These are phyloP conservation scores for Synergus japonicus DNA, from an alignment of 2,888 invertebrate genomes.

Conservation along the genomic window DNA sequence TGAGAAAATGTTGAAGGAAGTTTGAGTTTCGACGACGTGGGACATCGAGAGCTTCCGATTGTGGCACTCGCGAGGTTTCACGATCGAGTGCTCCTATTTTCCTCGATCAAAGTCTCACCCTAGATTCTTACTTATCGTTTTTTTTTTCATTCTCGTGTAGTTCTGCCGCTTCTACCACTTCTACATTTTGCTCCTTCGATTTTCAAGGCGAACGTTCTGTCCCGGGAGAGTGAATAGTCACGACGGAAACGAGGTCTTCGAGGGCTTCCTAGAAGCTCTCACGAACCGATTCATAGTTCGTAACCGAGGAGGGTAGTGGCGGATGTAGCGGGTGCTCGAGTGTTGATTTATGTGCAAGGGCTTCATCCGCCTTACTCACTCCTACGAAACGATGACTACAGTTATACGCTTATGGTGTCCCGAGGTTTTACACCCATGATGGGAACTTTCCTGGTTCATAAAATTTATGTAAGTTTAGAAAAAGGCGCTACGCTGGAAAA, in stretches of 20 bases:
- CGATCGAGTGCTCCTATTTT: constrained; percentile 70
- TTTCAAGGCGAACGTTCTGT: constrained; percentile 25
- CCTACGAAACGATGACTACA: constrained; percentile 14
- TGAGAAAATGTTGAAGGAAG: constrained; percentile 40
- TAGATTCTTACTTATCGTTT: constrained; percentile 49
- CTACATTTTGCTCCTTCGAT: constrained; percentile 38
- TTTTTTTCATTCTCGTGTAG: constrained; percentile 40
- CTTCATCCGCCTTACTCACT: constrained; percentile 32
- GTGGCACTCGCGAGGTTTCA: constrained; percentile 68
- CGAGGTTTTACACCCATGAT: constrained; percentile 11
- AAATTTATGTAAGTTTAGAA: constrained; percentile 25
- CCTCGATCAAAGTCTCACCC: constrained; percentile 68
- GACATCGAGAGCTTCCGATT: constrained; percentile 73
- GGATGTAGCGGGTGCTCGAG: constrained; percentile 26
- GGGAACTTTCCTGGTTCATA: constrained; percentile 18
- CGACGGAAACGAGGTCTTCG: constrained; percentile 53
- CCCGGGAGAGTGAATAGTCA: constrained; percentile 46
- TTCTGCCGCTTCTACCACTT: constrained; percentile 43
- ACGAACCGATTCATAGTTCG: constrained; percentile 36
- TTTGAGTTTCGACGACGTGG: constrained; percentile 50
- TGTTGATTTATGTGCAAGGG: constrained; percentile 33
- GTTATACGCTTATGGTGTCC: constrained; percentile 4
- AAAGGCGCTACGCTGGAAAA: background rate
- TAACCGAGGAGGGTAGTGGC: constrained; percentile 33
- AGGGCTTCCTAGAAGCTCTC: constrained; percentile 48